These are phyloP conservation scores for Wasmannia auropunctata DNA, from an alignment of 1,140 invertebrate species.

Conservation along the genomic window DNA sequence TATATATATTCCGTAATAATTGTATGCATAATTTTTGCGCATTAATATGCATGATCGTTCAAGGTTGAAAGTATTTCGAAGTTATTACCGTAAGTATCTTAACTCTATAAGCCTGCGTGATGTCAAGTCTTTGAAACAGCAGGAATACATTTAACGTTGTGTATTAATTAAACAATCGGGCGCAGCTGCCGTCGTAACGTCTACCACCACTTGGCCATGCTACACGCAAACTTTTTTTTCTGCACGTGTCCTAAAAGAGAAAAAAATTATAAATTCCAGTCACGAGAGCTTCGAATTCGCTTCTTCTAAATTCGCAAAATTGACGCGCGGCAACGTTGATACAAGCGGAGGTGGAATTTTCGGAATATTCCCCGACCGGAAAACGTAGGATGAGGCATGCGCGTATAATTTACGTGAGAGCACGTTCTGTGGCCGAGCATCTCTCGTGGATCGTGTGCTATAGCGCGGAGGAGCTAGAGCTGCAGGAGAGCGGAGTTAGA, in stretches of 20 bases:
- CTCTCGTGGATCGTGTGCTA: constrained; percentile 50
- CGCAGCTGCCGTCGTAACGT: neutral
- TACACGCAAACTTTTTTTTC: neutral
- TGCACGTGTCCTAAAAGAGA: neutral
- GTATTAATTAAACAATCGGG: constrained; percentile 1
- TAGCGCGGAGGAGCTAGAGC: constrained; percentile 59
- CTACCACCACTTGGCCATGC: too few species aligned
- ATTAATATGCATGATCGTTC: constrained; percentile 13
- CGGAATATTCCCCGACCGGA: constrained; percentile 48
- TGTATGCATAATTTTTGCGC: constrained; percentile 59
- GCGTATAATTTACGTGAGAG: constrained; percentile 66
- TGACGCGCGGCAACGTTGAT: constrained; percentile 29
- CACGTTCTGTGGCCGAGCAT: constrained; percentile 63
- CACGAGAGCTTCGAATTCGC: constrained; percentile 27
- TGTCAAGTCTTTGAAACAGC: neutral
- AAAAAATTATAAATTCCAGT: constrained; percentile 51
- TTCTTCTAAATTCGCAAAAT: constrained; percentile 55
- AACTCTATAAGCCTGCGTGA: neutral
- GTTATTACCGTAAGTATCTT: constrained; percentile 5
- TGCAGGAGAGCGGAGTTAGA: constrained; percentile 50
- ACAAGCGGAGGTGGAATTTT: constrained; percentile 50
- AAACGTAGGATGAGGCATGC: constrained; percentile 58
- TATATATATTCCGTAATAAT: constrained; percentile 38
- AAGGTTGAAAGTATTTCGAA: neutral
- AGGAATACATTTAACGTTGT: neutral